These are phyloP conservation scores for Sebastolobus alascanus DNA, from an alignment of 2,797 vertebrate genomes.

Conservation along the genomic window DNA sequence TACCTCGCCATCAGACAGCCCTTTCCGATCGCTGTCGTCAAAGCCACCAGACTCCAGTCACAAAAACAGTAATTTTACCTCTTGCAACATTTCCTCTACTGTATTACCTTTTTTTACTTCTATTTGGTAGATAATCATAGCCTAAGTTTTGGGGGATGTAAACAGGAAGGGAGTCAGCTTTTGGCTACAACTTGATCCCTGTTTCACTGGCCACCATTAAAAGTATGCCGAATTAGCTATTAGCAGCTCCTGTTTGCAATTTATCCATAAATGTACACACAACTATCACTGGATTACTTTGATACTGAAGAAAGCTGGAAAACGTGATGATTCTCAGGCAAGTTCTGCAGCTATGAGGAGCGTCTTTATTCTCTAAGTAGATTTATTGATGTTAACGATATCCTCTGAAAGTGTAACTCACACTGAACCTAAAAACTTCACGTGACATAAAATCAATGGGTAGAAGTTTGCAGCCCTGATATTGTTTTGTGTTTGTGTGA, in stretches of 20 bases:
- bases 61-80: too few relatives aligned
- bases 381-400: not conserved
- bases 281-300: not conserved
- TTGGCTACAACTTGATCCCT: not conserved
- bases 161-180: not conserved
- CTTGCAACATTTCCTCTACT: not conserved
- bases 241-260: not conserved
- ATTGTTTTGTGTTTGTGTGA: conserved; percentile 32
- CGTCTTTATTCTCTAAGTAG: not conserved
- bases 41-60: too few relatives aligned
- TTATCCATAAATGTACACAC: not conserved
- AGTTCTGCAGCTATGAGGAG: not conserved
- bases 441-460: conserved; percentile 10
- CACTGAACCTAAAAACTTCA: not conserved
- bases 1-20: too few relatives aligned
- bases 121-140: not conserved
- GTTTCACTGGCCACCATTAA: not conserved
- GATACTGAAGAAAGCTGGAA: not conserved
- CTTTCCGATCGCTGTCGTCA: too few relatives aligned
- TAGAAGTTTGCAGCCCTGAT: not conserved
- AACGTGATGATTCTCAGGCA: not conserved
- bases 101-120: not conserved
- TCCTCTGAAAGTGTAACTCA: not conserved
- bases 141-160: not conserved
- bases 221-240: too few relatives aligned